phyloP scores from a whole-genome alignment of 2,113 vertebrate genomes.

The Myotis lucifugus region DNA sequence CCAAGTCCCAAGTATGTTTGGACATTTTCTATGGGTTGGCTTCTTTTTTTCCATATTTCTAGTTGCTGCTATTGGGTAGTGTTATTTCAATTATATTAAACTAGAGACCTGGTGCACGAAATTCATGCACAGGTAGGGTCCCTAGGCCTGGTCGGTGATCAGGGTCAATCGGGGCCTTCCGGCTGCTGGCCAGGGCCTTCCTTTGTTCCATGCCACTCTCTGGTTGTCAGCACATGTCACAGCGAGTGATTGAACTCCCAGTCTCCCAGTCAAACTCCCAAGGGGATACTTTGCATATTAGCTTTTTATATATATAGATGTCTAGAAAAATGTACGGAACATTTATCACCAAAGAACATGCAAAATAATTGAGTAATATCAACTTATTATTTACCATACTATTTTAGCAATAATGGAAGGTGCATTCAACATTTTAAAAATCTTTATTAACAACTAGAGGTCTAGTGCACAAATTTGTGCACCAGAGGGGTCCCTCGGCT shows the following conservation, averaged over 20 bases:
- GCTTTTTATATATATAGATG: background rate
- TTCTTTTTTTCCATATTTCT: background rate
- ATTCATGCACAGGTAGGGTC: no score
- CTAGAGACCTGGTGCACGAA: no score
- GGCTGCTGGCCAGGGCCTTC: no score
- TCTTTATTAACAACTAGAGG: background rate
- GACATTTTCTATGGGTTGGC: background rate
- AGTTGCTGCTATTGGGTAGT: background rate
- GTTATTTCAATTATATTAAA: background rate
- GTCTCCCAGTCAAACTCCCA: no score
- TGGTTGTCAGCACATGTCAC: no score
- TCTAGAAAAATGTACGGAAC: background rate
- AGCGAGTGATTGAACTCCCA: no score
- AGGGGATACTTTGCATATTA: no score
- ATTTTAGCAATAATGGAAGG: background rate
- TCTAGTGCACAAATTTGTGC: no score
- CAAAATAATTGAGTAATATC: background rate
- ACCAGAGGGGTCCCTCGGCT: no score
- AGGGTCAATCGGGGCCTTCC: no score
- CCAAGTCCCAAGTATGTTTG: background rate
- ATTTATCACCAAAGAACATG: background rate
- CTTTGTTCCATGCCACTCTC: no score
- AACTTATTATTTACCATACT: background rate
- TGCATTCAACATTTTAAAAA: background rate
- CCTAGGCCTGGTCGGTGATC: no score